Base-by-base conservation (phyloP, 2,888 invertebrate species). In the Cordylochernes scorpioides region DNA sequence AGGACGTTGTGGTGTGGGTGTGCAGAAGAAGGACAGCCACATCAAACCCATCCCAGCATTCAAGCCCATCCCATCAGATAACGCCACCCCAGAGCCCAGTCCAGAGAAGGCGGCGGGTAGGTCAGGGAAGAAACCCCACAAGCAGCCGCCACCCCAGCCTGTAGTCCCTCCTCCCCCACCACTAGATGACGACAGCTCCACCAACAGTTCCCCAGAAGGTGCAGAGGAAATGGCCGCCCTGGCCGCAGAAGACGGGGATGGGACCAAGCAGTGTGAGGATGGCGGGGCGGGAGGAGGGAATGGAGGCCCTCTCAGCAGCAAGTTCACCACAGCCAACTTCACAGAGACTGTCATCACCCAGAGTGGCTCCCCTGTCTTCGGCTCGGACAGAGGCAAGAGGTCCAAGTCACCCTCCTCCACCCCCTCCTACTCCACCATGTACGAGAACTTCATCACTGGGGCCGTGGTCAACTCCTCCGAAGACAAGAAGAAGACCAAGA, bases 11-110 rank as follows among this genome's bases (percentile, higher is more conserved):
- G n/a, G n/a, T n/a, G n/a, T n/a, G n/a, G n/a, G n/a, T n/a, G n/a
- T 34, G 9, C 45, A 55, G 55, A 55, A 54, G 39, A 54, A 53
- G 35, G 54, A 54, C 39, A 80, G 49, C 24, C 39, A 51, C 58
- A 78, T 86, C 39, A 88, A 88, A 62, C 73, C 78, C 15, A 86
- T 88, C 52, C 86, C 86, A 44, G 84, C 88, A 17, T 88, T 84
- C 57, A 80, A 80, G 55, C 84, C 86, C 24, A 64, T 77, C 45
- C 67, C 71, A 30, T 67, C 71, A 46, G 77, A 77, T 50, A 71
- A 70, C 52, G 73, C 69, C 38, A 71, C 72, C 32, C 74, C 78
- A 40, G 80, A 80, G 51, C 72, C 75, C 24, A 73, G 74, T 46
- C 71, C 73, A 30, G 80, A 78, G 55, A 78, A 75, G 53, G 67